Conservation (phyloP, 2,888 invertebrate species). For the Apocheima hispidaria region DNA sequence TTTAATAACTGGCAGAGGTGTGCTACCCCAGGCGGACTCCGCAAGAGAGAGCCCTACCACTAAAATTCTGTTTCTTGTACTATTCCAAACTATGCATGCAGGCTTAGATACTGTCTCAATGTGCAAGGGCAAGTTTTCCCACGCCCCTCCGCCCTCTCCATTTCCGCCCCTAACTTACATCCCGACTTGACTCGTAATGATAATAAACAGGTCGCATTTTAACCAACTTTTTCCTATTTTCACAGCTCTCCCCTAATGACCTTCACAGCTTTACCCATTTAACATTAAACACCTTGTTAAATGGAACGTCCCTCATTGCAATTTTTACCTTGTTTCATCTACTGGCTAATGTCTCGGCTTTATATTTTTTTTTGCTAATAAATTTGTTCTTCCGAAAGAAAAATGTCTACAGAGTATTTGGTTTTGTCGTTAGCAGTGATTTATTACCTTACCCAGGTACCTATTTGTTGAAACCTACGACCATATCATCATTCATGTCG, state of each 20-base stretch:
- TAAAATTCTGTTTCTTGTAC: neutral
- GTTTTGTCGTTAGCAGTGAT: constrained; percentile 34
- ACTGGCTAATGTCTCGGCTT: constrained; percentile 11
- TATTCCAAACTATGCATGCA: neutral
- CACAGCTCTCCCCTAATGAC: constrained; percentile 71
- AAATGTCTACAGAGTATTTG: constrained; percentile 22
- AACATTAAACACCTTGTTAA: constrained; percentile 36
- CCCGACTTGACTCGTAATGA: constrained; percentile 77
- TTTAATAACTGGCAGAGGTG: no score
- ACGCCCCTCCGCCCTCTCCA: constrained; percentile 62
- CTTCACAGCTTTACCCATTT: constrained; percentile 57
- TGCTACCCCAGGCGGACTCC: no score
- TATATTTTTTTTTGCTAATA: neutral
- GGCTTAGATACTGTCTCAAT: constrained; percentile 23
- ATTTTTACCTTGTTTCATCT: constrained; percentile 23
- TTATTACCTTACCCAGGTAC: constrained; percentile 26
- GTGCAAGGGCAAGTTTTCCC: constrained; percentile 56
- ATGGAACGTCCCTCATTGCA: constrained; percentile 23
- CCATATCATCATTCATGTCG: constrained; percentile 19
- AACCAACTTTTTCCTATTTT: constrained; percentile 67
- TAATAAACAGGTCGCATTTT: constrained; percentile 78
- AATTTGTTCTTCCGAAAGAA: constrained; percentile 14
- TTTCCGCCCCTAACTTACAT: constrained; percentile 79
- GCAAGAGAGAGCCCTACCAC: no score
- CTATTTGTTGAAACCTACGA: constrained; percentile 20